These are phyloP conservation scores for Sylvicola cinctus DNA, from an alignment of 2,888 invertebrate genomes.

Conservation along the genomic window DNA sequence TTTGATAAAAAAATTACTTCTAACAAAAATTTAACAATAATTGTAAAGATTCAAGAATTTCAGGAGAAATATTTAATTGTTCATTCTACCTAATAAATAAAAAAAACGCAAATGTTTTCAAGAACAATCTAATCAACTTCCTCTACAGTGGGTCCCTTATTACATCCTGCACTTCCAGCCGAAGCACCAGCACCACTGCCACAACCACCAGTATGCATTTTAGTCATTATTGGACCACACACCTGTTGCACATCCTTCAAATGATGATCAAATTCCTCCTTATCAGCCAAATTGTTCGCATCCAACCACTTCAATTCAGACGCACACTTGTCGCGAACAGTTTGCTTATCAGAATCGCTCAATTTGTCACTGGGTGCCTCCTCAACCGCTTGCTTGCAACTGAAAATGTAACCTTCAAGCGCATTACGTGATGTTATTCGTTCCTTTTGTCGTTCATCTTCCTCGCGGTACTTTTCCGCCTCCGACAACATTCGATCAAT, in stretches of 20 bases:
- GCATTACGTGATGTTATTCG: constrained; percentile 72
- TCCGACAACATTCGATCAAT: constrained; percentile 90
- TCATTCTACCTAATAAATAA: too few species aligned
- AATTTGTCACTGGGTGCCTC: constrained; percentile 89
- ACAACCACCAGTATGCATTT: constrained; percentile 77
- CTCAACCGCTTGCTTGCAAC: constrained; percentile 93
- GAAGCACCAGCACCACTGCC: too few species aligned
- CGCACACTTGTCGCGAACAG: constrained; percentile 68
- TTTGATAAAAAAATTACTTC: too few species aligned
- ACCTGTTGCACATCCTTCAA: constrained; percentile 83
- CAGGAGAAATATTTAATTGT: too few species aligned
- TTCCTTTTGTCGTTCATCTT: constrained; percentile 65
- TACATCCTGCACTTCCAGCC: constrained; percentile 34
- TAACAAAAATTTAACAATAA: too few species aligned
- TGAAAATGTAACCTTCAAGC: constrained; percentile 80
- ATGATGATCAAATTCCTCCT: constrained; percentile 87
- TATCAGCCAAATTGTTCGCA: constrained; percentile 71
- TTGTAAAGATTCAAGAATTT: too few species aligned
- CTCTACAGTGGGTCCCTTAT: constrained; percentile 71
- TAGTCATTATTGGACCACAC: constrained; percentile 89
- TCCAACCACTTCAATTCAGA: constrained; percentile 74
- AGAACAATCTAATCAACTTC: constrained; percentile 76
- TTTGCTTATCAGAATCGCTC: constrained; percentile 58
- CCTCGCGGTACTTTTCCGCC: constrained; percentile 77
- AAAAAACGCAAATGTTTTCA: too few species aligned